Conservation (phyloP, 2,888 invertebrate species). For the Schrankia costaestrigalis region DNA sequence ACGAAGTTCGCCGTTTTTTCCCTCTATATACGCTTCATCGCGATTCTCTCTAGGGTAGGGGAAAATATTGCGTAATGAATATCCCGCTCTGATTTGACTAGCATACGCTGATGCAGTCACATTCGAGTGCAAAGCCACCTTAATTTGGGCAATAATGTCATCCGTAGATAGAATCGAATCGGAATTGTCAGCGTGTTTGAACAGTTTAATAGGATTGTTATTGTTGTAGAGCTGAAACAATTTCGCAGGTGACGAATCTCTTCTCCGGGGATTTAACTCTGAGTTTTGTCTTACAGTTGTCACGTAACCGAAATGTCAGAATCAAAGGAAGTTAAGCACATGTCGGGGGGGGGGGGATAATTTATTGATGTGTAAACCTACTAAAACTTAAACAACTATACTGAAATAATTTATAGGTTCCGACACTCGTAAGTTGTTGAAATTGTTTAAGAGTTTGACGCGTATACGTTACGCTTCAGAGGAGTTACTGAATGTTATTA, state of each 20-base stretch:
- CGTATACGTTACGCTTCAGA: slow-evolving; percentile 20
- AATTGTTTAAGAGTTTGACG: slow-evolving; percentile 52
- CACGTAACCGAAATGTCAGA: slow-evolving; percentile 15
- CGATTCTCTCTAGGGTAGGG: slow-evolving; percentile 53
- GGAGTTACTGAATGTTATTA: too few species aligned
- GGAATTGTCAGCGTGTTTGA: slow-evolving; percentile 17
- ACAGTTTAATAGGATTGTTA: slow-evolving; percentile 20
- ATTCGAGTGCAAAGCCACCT: slow-evolving; percentile 36
- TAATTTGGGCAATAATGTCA: slow-evolving; percentile 47
- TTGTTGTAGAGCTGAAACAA: slow-evolving; percentile 21
- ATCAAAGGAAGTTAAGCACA: slow-evolving; percentile 33
- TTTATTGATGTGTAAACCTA: slow-evolving; percentile 47
- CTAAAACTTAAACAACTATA: slow-evolving; percentile 50
- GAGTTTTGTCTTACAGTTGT: slow-evolving; percentile 17
- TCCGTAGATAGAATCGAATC: slow-evolving; percentile 15
- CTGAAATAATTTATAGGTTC: slow-evolving; percentile 57
- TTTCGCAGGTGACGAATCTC: slow-evolving; percentile 26
- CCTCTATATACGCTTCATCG: slow-evolving; percentile 67
- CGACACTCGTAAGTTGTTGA: slow-evolving; percentile 43
- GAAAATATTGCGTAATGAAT: slow-evolving; percentile 69
- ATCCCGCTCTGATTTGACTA: slow-evolving; percentile 49
- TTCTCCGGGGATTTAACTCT: slow-evolving; percentile 20
- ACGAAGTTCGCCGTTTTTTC: slow-evolving; percentile 73
- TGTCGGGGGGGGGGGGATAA: slow-evolving; percentile 35
- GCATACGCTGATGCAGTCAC: slow-evolving; percentile 30